A percentile compares a stretch with the other conserved stretches of the same genome.
Evolutionary conservation across 2,113 vertebrate genomes (phyloP).

Genomic region (Pedetes capensis): DNA sequence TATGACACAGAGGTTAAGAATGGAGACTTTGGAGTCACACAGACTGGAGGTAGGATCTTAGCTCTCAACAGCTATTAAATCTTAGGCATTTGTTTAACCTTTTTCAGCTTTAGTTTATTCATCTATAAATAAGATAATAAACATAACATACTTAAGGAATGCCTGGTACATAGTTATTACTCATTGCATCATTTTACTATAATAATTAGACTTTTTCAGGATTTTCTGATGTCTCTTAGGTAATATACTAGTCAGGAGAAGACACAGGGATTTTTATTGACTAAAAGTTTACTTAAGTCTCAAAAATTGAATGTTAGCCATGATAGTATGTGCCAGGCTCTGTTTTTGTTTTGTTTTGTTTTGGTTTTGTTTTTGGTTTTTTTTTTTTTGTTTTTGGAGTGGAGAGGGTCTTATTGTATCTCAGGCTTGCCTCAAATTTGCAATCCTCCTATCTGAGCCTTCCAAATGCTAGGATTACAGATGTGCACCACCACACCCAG

Average conservation of each 20-base stretch:
- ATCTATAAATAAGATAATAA: neutral
- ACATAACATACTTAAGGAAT: neutral
- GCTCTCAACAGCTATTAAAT: neutral
- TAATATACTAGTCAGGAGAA: neutral
- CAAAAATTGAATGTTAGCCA: neutral
- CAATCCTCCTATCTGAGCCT: too few relatives aligned
- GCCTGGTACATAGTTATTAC: neutral
- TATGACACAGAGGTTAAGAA: neutral
- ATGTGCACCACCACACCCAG: too few relatives aligned
- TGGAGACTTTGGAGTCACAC: neutral
- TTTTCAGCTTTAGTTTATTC: neutral
- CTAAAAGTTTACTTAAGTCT: constrained; percentile 7
- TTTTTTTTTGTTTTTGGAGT: too few relatives aligned
- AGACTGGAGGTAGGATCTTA: neutral
- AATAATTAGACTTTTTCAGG: neutral
- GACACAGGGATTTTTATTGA: neutral
- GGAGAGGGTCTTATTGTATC: too few relatives aligned
- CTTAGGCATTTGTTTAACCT: neutral
- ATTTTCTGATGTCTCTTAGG: neutral
- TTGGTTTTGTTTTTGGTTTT: too few relatives aligned
- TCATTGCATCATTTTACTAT: neutral
- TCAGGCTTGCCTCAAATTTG: too few relatives aligned
- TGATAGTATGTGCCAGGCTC: neutral
- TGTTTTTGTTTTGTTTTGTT: too few relatives aligned
- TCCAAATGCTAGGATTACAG: too few relatives aligned